phyloP scores from a whole-genome alignment of 2,797 vertebrate genomes.

The Alauda arvensis region DNA sequence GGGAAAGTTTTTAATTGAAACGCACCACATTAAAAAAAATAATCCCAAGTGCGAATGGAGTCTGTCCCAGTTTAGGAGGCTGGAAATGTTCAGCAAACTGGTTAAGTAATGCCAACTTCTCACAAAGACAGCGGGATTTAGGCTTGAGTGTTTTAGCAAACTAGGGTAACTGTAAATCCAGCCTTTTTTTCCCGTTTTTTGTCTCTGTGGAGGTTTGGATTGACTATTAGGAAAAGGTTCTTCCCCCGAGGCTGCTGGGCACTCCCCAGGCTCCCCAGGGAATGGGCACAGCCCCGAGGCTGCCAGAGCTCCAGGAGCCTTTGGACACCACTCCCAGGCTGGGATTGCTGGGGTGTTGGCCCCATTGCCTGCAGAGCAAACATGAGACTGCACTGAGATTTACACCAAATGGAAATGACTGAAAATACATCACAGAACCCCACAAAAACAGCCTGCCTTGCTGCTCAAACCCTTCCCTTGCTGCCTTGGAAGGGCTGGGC shows the following conservation, averaged over 20 bases:
- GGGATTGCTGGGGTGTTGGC: background rate
- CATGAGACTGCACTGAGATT: background rate
- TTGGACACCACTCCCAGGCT: accelerated
- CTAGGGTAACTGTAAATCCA: background rate
- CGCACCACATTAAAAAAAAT: background rate
- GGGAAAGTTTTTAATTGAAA: background rate
- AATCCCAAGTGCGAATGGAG: background rate
- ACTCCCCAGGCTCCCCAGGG: background rate
- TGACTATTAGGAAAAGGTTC: background rate
- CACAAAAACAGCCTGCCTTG: background rate
- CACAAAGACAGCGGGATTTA: background rate
- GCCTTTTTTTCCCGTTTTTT: background rate
- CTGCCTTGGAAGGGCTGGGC: accelerated
- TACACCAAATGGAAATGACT: background rate
- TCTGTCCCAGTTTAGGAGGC: background rate
- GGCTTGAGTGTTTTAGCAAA: background rate
- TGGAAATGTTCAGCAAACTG: background rate
- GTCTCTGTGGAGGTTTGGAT: background rate
- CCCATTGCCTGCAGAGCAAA: background rate
- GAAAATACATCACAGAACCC: background rate
- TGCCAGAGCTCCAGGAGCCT: background rate
- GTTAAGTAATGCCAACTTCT: background rate
- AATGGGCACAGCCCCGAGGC: accelerated
- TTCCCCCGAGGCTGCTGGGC: background rate
- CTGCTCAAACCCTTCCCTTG: background rate